Conservation (phyloP, 2,888 invertebrate species). For the Dermolepida albohirtum region DNA sequence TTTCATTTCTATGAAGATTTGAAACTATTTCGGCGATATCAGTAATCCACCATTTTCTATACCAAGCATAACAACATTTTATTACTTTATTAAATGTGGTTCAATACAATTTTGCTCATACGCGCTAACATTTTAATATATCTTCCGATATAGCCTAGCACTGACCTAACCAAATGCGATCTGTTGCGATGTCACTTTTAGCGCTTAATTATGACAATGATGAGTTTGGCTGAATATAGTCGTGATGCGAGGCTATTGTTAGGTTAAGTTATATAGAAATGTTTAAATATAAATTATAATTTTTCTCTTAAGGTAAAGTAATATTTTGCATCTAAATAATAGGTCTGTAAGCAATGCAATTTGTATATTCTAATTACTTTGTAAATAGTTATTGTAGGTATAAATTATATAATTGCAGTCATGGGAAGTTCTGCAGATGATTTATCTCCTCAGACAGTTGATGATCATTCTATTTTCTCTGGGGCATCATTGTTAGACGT, state of each 20-base stretch:
- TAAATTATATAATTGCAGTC: constrained; percentile 24
- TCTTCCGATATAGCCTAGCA: no score
- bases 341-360: neutral
- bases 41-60: no score
- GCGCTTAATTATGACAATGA: no score
- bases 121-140: no score
- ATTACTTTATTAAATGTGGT: no score
- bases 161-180: no score
- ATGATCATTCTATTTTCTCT: constrained; percentile 50
- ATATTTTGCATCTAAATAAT: neutral
- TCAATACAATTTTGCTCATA: no score
- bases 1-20: no score
- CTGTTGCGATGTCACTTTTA: no score
- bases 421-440: constrained; percentile 41
- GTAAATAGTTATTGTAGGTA: neutral
- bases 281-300: constrained; percentile 21
- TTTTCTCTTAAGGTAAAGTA: constrained; percentile 11
- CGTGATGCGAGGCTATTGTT: neutral
- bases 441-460: constrained; percentile 45
- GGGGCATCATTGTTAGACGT: constrained; percentile 48
- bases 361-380: neutral
- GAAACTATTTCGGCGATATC: no score
- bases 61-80: no score
- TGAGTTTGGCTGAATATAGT: no score
- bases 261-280: constrained; percentile 24